These are phyloP conservation scores for Patella vulgata DNA, from an alignment of 1,140 invertebrate genomes.

Conservation along the genomic window DNA sequence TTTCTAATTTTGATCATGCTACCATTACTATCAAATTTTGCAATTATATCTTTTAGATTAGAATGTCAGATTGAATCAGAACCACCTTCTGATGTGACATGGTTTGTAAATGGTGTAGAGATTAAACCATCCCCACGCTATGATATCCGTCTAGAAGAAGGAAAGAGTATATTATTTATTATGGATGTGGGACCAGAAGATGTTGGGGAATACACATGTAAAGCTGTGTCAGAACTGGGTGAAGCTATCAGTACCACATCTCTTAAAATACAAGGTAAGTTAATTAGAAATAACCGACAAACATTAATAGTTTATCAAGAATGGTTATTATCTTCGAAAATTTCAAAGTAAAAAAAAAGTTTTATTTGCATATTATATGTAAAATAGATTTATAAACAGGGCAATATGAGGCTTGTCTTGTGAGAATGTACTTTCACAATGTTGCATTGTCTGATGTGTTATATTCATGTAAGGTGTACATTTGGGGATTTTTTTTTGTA, in stretches of 20 bases:
- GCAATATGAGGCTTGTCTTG: too few species aligned
- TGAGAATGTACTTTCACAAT: too few species aligned
- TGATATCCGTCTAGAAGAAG: constrained; percentile 59
- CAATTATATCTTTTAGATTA: constrained; percentile 54
- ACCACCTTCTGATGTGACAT: constrained; percentile 60
- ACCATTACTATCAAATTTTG: too few species aligned
- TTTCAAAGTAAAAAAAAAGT: too few species aligned
- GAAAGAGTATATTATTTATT: constrained; percentile 60
- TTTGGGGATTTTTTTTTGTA: too few species aligned
- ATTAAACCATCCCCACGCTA: constrained; percentile 64
- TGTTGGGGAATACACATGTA: constrained; percentile 93
- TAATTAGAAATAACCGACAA: background rate
- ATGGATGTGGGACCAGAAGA: constrained; percentile 94
- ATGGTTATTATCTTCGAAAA: background rate
- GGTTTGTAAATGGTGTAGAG: constrained; percentile 66
- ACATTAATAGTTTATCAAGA: background rate
- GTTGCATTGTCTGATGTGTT: too few species aligned
- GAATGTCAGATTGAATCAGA: constrained; percentile 60
- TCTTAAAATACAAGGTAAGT: constrained; percentile 63
- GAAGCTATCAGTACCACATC: constrained; percentile 72
- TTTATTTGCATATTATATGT: too few species aligned
- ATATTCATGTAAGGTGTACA: too few species aligned
- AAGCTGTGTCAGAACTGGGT: constrained; percentile 89
- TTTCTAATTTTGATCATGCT: too few species aligned
- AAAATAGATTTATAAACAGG: background rate